Evolutionary conservation across 1,140 invertebrate species (phyloP), one percentile per base, ranked within the genome.

Genomic region (Magallana ariakensis): DNA sequence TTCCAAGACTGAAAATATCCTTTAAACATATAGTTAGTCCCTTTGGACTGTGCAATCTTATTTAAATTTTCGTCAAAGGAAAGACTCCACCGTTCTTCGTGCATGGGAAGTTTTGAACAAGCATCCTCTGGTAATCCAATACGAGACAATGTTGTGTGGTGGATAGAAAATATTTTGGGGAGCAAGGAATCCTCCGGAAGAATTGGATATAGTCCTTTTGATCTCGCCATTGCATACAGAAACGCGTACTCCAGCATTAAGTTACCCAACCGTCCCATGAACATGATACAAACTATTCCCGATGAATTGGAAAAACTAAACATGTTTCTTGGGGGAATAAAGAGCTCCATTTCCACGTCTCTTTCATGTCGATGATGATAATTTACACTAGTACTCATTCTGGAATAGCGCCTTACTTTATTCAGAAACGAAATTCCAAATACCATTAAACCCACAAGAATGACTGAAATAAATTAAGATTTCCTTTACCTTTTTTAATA

Each of bases 1-100:
- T 82, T 89, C 88, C 88, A 89, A 1, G 88, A 89, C 80, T 89
- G 88, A 53, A 89, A 86, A 46, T 85, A 89, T 54, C 85, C 85
- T 16, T 57, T 8, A 58, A 89, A 85, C 33, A 2, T 46, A 46
- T 46, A 46, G 0, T 57, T 87, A 0, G 82, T 6, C 57, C 83
- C 70, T 55, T 54, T 81, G 53, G 13, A 7, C 15, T 46, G 15
- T 2, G 80, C 15, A 15, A 55, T 33, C 16, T 53, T 8, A 54
- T 19, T 4, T 16, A 81, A 53, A 10, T 26, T 53, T 54, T 81
- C 80, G 15, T 81, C 80, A 81, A n/a, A 81, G 46, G 75, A 80
- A 19, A 11, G 3, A 53, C 7, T 33, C 22, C 22, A 53, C 11
- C 46, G 22, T 15, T 53, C 80, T 15, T 33, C 13, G 7, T 4